These are phyloP conservation scores for Volucella bombylans DNA, from an alignment of 2,888 invertebrate species.

Conservation along the genomic window DNA sequence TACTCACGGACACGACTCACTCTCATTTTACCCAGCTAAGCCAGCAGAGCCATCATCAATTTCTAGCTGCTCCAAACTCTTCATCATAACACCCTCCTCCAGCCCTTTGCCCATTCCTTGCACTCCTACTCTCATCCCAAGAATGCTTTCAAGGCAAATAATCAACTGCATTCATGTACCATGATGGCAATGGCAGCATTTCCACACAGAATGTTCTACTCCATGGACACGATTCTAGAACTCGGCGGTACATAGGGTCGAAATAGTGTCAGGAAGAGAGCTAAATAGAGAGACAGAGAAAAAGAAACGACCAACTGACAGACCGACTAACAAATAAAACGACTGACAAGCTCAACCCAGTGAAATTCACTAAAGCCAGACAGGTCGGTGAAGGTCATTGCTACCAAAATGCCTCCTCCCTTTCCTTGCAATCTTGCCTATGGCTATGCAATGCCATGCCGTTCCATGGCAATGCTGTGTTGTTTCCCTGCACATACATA, in stretches of 20 bases:
- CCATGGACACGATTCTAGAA: conserved; percentile 52
- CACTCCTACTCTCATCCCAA: conserved; percentile 42
- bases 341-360: conserved; percentile 67
- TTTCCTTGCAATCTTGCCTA: conserved; percentile 78
- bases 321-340: conserved; percentile 61
- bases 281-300: conserved; percentile 17
- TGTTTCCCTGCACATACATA: conserved; percentile 41
- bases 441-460: conserved; percentile 55
- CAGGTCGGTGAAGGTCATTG: conserved; percentile 83
- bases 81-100: conserved; percentile 12
- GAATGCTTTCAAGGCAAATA: conserved; percentile 62
- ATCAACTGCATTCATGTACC: conserved; percentile 62
- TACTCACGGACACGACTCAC: conserved; percentile 64
- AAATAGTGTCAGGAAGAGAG: neutral
- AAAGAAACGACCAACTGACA: neutral
- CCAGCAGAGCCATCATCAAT: conserved; percentile 41
- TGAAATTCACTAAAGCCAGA: conserved; percentile 76
- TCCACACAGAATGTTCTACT: conserved; percentile 65
- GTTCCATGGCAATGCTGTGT: conserved; percentile 36
- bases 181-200: conserved; percentile 47
- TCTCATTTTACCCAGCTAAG: conserved; percentile 59
- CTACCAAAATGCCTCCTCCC: conserved; percentile 82
- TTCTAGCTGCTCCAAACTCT: conserved; percentile 15
- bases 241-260: conserved; percentile 14
- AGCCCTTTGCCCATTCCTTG: conserved; percentile 20